Conservation (phyloP, 2,888 invertebrate genomes). For the Tetanocera ferruginea region DNA sequence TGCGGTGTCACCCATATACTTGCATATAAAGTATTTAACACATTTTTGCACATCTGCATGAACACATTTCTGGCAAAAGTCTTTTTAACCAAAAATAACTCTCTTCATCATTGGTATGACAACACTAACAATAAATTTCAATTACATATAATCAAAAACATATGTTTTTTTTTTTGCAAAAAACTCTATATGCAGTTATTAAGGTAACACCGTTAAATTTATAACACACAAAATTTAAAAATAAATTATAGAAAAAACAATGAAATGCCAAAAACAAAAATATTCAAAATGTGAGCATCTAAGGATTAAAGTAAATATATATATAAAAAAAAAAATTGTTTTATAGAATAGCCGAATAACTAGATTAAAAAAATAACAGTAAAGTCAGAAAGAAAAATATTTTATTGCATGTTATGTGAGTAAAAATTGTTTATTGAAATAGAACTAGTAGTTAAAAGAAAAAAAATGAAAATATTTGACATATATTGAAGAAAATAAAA, state of each 20-base stretch:
- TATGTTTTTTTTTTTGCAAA: no score
- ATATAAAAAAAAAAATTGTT: conserved; percentile 33
- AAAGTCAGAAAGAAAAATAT: background rate
- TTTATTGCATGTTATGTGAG: conserved; percentile 26
- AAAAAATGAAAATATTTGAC: background rate
- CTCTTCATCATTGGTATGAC: no score
- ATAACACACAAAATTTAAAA: background rate
- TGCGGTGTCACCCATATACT: no score
- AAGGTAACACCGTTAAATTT: background rate
- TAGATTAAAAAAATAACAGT: conserved; percentile 20
- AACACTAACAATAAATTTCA: no score
- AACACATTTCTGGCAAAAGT: no score
- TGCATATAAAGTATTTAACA: no score
- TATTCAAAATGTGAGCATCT: conserved; percentile 20
- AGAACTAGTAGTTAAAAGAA: background rate
- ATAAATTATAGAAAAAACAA: background rate
- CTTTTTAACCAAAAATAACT: no score
- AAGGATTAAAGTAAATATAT: conserved; percentile 31
- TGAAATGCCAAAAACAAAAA: conserved; percentile 19
- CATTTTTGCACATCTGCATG: no score
- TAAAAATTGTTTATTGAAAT: conserved; percentile 22
- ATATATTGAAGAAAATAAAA: background rate
- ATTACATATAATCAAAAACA: no score
- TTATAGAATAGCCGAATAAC: conserved; percentile 13
- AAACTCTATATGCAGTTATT: conserved; percentile 24